Base-by-base conservation (phyloP, 2,888 invertebrate species). In the Chymomyza amoena region DNA sequence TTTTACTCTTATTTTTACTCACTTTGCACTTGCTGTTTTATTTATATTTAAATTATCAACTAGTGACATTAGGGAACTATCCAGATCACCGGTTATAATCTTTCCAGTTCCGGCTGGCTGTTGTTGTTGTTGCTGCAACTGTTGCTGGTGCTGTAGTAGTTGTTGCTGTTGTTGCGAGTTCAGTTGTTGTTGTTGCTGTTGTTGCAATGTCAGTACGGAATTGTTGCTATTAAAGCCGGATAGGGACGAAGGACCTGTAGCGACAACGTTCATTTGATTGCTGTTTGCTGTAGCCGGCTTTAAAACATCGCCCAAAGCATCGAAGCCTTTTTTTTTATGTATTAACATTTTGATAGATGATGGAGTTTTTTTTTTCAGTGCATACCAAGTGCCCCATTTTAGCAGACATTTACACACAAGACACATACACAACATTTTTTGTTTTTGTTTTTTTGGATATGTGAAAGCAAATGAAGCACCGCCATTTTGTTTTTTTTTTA, bases 21-120 rank as follows among this genome's bases (percentile, higher is more conserved):
- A 96, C 96, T 96, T 95, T 90, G 90, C 90, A 88, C 89, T 91
- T 86, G 90, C 90, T 79, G 94, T 95, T 92, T 96, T 96, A 92
- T 96, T 96, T 89, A 97, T 97, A 87, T 95, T 94, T 85, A 99
- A 94, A 92, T 98, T 98, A 93, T 98, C 97, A 75, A 98, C 98
- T 85, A 99, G 93, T 79, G 96, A 96, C 75, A 98, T 98, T 73
- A 98, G 94, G 84, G 97, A 98, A 83, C 97, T 96, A 91, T 99
- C 98, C 91, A 99, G 93, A 92, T 98, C 98, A 68, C 97, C 97
- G 32, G 97, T 97, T 76, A 98, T 93, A 78, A 98, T 95, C 90
- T 96, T 96, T 75, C 94, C 94, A 69, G 93, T 91, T 89, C 92
- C 92, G 75, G 93, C 92, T 78, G 93, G 90, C 72, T 91, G 88